Evolutionary conservation across 2,888 invertebrate species (phyloP), one percentile per base, ranked within the genome.

Genomic region (Xanthia icteritia): DNA sequence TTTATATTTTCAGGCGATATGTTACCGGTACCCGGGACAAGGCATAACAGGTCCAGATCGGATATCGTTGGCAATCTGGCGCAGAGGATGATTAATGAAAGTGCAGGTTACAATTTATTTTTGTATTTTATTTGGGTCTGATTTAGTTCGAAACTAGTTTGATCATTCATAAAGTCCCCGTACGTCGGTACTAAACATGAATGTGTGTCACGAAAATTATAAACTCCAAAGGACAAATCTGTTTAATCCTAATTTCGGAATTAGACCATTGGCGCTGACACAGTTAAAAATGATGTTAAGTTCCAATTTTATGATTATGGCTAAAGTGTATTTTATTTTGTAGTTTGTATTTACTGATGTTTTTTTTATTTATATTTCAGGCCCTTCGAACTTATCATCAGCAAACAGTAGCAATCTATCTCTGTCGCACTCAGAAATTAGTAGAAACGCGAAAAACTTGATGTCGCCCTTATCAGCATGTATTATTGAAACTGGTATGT

Each of bases 401-500:
- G 88, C 92, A 3, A 94, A 93, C 72, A 84, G 93, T 3, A 95
- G 92, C 80, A 94, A 88, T 68, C 83, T 96, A 61, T 96, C 96
- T 15, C 75, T 96, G 39, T 96, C 96, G 4, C 95, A 96, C 84
- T 92, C 96, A 1, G 94, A 96, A 86, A 96, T 96, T 51, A 96
- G 96, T 88, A 91, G 92, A 51, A 94, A 91, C 68, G 94, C 94
- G 6, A 95, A 95, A 87, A 96, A 96, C 74, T 88, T 95, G 39
- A 89, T 95, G 89, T 95, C 96, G 5, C 95, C 95, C 0, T 89
- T 97, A 65, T 91, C 94, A 1, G 97, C 97, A 23, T 97, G 97
- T 91, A 97, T 98, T 77, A 97, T 97, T 88, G 97, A 97, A 95
- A 97, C 97, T 84, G 97, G 97, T 97, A 89, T 80, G 89, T 86